Percentiles rank a stretch among this genome's conserved stretches.
Evolutionary conservation across 2,113 vertebrate species (phyloP).

Genomic region (Ramphastos sulfuratus): DNA sequence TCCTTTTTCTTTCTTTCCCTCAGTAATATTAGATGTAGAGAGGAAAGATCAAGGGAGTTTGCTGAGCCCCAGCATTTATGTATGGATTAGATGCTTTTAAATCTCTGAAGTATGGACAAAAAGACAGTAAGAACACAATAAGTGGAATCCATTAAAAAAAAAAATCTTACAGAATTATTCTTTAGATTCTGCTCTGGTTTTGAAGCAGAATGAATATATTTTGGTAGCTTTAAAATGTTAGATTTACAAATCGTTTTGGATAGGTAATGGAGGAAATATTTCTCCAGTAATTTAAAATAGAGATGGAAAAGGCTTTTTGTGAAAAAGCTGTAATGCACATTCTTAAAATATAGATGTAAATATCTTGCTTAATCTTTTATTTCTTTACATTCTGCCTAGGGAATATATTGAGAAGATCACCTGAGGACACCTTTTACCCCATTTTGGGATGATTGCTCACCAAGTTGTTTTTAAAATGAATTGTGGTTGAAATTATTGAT

Average conservation of each 20-base stretch:
- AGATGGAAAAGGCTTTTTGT: not conserved
- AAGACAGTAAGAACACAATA: not conserved
- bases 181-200: not conserved
- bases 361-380: not conserved
- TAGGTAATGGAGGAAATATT: accelerated
- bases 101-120: not conserved
- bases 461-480: not conserved
- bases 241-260: not conserved
- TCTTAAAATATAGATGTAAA: not conserved
- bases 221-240: not conserved
- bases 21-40: not conserved
- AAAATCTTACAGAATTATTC: not conserved
- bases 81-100: not conserved
- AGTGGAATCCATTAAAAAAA: not conserved
- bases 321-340: not conserved
- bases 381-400: not conserved
- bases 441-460: not conserved
- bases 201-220: not conserved
- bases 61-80: not conserved
- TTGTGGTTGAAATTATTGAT: not conserved
- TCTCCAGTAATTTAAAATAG: not conserved
- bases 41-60: not conserved
- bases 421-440: not conserved
- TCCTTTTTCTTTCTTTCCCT: not conserved
- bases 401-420: not conserved